These are phyloP conservation scores for Opisthocomus hoazin DNA, from an alignment of 2,113 vertebrate species.

Conservation along the genomic window DNA sequence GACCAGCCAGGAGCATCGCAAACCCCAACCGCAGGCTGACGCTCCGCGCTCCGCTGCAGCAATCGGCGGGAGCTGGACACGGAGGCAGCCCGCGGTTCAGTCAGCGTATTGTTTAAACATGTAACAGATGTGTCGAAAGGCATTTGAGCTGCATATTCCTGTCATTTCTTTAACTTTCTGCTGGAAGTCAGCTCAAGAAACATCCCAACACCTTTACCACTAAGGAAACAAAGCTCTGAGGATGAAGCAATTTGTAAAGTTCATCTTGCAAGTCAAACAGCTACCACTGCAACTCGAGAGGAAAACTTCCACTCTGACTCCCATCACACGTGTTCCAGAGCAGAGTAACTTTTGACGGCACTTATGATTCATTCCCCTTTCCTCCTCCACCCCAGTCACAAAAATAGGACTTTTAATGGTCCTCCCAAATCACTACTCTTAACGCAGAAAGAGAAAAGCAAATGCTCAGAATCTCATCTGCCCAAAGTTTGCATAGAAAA, in stretches of 20 bases:
- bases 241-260: not conserved
- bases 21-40: not conserved
- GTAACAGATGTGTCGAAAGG: not conserved
- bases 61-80: not conserved
- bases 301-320: not conserved
- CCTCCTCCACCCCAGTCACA: constrained; percentile 13
- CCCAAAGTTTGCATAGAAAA: not conserved
- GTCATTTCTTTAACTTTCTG: not conserved
- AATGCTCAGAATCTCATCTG: not conserved
- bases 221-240: not conserved
- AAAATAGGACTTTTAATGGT: not conserved
- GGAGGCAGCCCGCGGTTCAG: rapidly evolving
- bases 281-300: not conserved
- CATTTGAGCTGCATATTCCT: rapidly evolving
- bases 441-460: not conserved
- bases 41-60: not conserved
- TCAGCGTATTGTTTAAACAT: not conserved
- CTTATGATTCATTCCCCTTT: constrained; percentile 24
- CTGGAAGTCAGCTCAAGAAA: not conserved
- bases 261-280: not conserved
- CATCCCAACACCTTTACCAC: not conserved
- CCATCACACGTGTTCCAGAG: not conserved
- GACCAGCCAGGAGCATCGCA: not conserved
- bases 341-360: not conserved
- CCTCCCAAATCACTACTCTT: not conserved